Evolutionary conservation across 2,113 vertebrate genomes (phyloP).

Genomic region (Emydura subglobosa): DNA sequence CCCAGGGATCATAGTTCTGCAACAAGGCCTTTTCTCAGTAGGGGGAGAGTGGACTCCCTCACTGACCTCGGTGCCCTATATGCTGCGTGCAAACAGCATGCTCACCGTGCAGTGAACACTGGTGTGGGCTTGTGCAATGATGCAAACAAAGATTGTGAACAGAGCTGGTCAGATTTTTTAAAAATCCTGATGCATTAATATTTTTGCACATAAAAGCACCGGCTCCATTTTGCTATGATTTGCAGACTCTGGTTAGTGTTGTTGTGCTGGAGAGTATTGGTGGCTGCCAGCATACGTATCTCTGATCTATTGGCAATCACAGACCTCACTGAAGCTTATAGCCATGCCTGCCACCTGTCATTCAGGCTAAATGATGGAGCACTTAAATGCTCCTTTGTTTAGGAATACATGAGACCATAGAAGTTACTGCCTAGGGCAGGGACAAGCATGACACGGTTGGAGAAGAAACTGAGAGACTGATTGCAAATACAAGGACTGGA

Average conservation of each 20-base stretch:
- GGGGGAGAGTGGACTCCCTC: background rate
- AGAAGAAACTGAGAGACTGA: background rate
- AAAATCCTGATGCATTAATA: constrained; percentile 27
- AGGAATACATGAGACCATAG: background rate
- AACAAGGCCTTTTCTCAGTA: background rate
- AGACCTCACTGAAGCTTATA: background rate
- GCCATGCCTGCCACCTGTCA: background rate
- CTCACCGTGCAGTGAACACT: background rate
- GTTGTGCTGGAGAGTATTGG: background rate
- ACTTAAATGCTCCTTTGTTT: background rate
- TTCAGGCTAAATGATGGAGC: background rate
- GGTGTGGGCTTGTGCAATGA: fast-evolving
- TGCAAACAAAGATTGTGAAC: background rate
- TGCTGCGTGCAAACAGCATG: background rate
- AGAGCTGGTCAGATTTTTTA: background rate
- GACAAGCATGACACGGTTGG: background rate
- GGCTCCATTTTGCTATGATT: background rate
- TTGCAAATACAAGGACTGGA: background rate
- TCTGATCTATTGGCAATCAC: background rate
- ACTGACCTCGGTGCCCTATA: background rate
- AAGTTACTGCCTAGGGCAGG: background rate
- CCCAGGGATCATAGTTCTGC: background rate
- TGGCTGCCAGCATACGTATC: background rate
- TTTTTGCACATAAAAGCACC: background rate
- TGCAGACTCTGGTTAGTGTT: constrained; percentile 35